Evolutionary conservation across 2,113 vertebrate genomes (phyloP).

Genomic region (Miniopterus natalensis): DNA sequence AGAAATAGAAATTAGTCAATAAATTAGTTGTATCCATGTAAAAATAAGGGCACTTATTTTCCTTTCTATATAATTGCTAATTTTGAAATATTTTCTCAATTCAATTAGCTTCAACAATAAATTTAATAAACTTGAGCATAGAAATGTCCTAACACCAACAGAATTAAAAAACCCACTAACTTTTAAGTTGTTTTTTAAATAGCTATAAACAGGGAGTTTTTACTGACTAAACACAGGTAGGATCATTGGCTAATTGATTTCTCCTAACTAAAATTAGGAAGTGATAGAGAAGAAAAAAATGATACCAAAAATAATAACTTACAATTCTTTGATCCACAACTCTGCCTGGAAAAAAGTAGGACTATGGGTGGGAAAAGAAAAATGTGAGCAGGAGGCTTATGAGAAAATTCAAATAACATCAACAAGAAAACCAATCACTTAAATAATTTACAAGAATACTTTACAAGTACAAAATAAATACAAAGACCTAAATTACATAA

Average conservation of each 20-base stretch:
- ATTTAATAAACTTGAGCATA: constrained; percentile 39
- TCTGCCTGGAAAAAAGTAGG: constrained; percentile 94
- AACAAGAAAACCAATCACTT: constrained; percentile 54
- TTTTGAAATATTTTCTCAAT: constrained; percentile 63
- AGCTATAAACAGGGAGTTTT: constrained; percentile 34
- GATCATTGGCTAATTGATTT: not conserved
- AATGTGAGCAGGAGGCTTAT: not conserved
- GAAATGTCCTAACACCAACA: not conserved
- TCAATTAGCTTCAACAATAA: constrained; percentile 60
- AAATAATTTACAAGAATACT: constrained; percentile 30
- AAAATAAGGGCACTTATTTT: constrained; percentile 55
- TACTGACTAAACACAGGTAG: constrained; percentile 49
- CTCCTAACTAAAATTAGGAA: constrained; percentile 68
- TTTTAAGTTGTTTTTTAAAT: constrained; percentile 26
- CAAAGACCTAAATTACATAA: constrained; percentile 43
- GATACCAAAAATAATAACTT: constrained; percentile 84
- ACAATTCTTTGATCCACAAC: constrained; percentile 99
- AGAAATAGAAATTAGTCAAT: constrained; percentile 17
- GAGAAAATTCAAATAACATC: constrained; percentile 57
- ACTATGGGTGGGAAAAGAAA: constrained; percentile 82
- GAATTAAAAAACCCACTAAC: constrained; percentile 49
- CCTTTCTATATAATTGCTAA: constrained; percentile 44
- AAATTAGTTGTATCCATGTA: constrained; percentile 29
- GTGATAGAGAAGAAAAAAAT: not conserved
- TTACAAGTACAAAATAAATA: constrained; percentile 23